A percentile compares a stretch with the other conserved stretches of the same genome.
Conservation (phyloP, 2,888 invertebrate species). For the Coremacera marginata region DNA sequence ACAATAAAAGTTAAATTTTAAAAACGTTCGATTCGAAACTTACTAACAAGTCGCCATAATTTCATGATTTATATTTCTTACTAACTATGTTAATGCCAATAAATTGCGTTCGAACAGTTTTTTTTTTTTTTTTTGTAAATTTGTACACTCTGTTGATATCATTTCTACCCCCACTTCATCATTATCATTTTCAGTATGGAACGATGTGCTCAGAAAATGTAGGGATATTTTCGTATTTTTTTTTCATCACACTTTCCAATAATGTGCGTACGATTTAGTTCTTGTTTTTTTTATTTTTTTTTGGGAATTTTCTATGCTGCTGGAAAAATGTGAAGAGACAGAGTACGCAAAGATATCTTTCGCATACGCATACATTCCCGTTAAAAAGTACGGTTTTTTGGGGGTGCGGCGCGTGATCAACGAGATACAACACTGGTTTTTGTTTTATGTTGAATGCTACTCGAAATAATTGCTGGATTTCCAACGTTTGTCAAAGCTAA, state of each 20-base stretch:
- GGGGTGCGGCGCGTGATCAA: constrained; percentile 14
- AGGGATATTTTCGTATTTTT: constrained; percentile 3
- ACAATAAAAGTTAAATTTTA: too few species aligned
- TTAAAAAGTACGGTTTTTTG: background rate
- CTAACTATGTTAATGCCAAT: background rate
- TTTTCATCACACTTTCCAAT: background rate
- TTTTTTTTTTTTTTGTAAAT: background rate
- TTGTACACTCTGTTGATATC: constrained; percentile 61
- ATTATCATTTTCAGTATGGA: constrained; percentile 48
- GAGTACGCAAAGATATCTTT: background rate
- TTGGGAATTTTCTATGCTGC: constrained; percentile 46
- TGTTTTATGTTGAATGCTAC: background rate
- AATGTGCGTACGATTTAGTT: background rate
- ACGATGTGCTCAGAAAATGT: background rate
- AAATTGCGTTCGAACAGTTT: background rate
- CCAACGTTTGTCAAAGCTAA: background rate
- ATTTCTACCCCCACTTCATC: constrained; percentile 45
- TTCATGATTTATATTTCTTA: background rate
- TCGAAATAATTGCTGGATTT: background rate
- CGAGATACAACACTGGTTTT: constrained; percentile 1
- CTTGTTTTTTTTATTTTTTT: background rate
- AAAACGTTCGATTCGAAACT: too few species aligned
- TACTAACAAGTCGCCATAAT: background rate
- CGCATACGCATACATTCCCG: constrained; percentile 2
- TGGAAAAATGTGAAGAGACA: constrained; percentile 39